phyloP scores from a whole-genome alignment of 2,888 invertebrate genomes.

The Nemoura dubitans region DNA sequence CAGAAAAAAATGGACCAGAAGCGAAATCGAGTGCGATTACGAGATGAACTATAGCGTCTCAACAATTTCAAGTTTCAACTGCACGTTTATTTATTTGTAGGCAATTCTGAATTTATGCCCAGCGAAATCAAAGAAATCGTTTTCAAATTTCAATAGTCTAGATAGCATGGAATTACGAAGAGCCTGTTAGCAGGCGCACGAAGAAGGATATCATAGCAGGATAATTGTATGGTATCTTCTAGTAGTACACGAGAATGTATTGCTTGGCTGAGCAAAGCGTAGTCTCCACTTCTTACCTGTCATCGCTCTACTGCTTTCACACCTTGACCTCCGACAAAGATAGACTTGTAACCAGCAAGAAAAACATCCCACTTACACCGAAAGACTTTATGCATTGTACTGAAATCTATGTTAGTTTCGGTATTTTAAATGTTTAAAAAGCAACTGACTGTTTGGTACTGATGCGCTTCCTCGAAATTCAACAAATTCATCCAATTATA shows the following conservation, averaged over 20 bases:
- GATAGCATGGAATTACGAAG: not conserved
- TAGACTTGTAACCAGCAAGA: not conserved
- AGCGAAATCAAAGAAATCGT: not conserved
- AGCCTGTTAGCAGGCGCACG: not conserved
- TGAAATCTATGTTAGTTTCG: not conserved
- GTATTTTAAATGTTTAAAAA: not conserved
- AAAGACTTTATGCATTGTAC: not conserved
- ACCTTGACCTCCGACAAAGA: conserved; percentile 5
- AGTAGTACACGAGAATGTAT: not conserved
- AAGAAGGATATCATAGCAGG: not conserved
- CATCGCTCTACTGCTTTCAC: not conserved
- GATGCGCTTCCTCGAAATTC: not conserved
- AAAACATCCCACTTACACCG: not conserved
- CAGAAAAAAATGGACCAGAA: too few relatives aligned
- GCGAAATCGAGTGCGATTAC: not conserved
- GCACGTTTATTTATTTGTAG: not conserved
- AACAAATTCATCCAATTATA: not conserved
- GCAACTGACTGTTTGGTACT: not conserved
- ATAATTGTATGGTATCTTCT: not conserved
- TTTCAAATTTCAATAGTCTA: not conserved
- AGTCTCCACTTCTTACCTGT: not conserved
- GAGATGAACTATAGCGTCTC: not conserved
- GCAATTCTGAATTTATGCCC: not conserved
- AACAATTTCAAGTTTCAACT: not conserved
- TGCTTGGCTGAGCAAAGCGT: not conserved